Base-by-base conservation (phyloP, 2,888 invertebrate species). In the Margaritifera margaritifera region DNA sequence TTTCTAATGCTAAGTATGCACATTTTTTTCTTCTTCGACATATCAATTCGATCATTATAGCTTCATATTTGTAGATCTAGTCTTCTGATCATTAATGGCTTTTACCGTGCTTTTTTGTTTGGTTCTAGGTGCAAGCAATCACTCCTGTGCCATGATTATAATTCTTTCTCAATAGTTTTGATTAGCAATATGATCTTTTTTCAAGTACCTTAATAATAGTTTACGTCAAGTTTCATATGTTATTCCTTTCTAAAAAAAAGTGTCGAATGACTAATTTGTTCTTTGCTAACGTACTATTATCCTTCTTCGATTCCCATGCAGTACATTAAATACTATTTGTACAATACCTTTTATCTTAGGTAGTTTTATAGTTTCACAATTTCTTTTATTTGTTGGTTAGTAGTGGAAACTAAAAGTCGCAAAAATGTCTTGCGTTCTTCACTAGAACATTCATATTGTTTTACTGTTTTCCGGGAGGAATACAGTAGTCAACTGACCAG, bases 401-500 rank as follows among this genome's bases (percentile, higher is more conserved):
- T 56, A 69, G 58, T 27, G 67, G 57, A 58, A 73, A 15, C 1
- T 67, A 51, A 64, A 57, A 69, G 31, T 50, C 52, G 58, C 69
- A 66, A 66, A 73, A 66, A 51, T 69, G 50, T 24, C 42, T 64
- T 66, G 69, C 66, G 61, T 69, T 72, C 62, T 69, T 50, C 50
- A 67, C 42, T 62, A 63, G 60, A 20, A 53, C 58, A 57, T 64
- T 66, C 67, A 64, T 67, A 69, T 55, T 73, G 31, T 31, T 31
- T 31, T 31, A 31, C 31, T 31, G 6, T 31, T 8, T 6, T 31
- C 6, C 6, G 31, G 31, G 31, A 31, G 31, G 31, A 31, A 31
- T 31, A 72, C 69, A 52, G 55, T 66, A 51, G 66, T 25, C 4
- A 62, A 66, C 52, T 73, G 70, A 56, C 56, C 8, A 19, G 67